Evolutionary conservation across 2,113 vertebrate species (phyloP).

Genomic region (Pollachius pollachius): DNA sequence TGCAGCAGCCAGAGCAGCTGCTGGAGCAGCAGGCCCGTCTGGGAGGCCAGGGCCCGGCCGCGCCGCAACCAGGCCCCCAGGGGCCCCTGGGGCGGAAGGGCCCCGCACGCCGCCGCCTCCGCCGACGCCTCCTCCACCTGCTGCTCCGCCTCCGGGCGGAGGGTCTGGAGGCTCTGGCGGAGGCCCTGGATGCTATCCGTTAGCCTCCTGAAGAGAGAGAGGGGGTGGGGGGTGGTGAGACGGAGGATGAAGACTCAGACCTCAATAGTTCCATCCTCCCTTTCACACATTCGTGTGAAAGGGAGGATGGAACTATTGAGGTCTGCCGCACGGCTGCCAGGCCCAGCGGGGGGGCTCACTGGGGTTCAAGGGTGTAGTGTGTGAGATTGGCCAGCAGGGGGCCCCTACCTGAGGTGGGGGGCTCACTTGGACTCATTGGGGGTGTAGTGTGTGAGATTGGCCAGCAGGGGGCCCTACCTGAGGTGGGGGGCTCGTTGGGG

Average conservation of each 20-base stretch:
- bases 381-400: background rate
- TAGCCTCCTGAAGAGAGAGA: slow-evolving; percentile 74
- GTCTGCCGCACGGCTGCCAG: too few relatives aligned
- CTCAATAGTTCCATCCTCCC: too few relatives aligned
- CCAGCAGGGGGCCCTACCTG: slow-evolving; percentile 72
- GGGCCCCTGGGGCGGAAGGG: slow-evolving; percentile 83
- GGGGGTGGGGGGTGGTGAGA: background rate
- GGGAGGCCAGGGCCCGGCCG: slow-evolving; percentile 77
- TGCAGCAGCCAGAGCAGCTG: slow-evolving; percentile 86
- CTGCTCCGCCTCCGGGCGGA: slow-evolving; percentile 46
- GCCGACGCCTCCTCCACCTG: slow-evolving; percentile 58
- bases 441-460: too few relatives aligned
- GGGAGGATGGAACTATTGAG: too few relatives aligned
- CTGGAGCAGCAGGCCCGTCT: slow-evolving; percentile 79
- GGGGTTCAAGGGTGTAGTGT: too few relatives aligned
- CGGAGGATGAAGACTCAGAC: background rate
- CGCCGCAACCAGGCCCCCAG: slow-evolving; percentile 76
- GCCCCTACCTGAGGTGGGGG: slow-evolving; percentile 75
- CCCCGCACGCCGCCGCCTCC: slow-evolving; percentile 54
- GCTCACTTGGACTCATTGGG: too few relatives aligned
- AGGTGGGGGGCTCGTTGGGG: slow-evolving; percentile 37
- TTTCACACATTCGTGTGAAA: too few relatives aligned
- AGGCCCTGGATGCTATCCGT: slow-evolving; percentile 76
- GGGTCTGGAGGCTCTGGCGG: slow-evolving; percentile 51
- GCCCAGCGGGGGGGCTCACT: too few relatives aligned